A percentile compares a stretch with the other conserved stretches of the same genome.
Conservation (phyloP, 2,113 vertebrate genomes). For the Anoura caudifer region DNA sequence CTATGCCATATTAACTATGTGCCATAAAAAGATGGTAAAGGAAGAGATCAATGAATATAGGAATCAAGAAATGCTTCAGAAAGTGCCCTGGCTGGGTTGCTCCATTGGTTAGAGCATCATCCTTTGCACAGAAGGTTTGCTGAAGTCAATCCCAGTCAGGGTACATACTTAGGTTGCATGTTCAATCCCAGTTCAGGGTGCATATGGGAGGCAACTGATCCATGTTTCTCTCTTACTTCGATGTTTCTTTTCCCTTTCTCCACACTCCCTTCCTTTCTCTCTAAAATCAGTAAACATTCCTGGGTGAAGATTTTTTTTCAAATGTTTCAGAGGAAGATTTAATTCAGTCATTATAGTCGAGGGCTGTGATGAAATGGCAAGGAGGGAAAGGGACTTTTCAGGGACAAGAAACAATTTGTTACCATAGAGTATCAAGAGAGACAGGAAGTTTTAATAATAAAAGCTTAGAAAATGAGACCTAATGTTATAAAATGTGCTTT, state of each 20-base stretch:
- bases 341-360: neutral
- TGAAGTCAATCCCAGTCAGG: too few relatives aligned
- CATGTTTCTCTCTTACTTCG: too few relatives aligned
- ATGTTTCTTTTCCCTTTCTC: too few relatives aligned
- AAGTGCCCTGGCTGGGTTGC: neutral
- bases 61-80: constrained; percentile 13
- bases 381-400: neutral
- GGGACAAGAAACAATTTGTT: neutral
- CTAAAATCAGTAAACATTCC: too few relatives aligned
- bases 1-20: neutral
- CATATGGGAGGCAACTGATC: too few relatives aligned
- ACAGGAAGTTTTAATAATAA: neutral
- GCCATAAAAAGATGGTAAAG: neutral
- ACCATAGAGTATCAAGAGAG: neutral
- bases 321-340: neutral
- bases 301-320: neutral
- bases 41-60: neutral
- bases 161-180: too few relatives aligned
- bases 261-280: too few relatives aligned
- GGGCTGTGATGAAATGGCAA: neutral
- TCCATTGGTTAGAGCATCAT: neutral
- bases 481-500: neutral
- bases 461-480: neutral
- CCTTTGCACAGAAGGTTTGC: too few relatives aligned
- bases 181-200: too few relatives aligned